These are phyloP conservation scores for Enteromius fasciolatus DNA, from an alignment of 2,797 vertebrate genomes.

Conservation along the genomic window DNA sequence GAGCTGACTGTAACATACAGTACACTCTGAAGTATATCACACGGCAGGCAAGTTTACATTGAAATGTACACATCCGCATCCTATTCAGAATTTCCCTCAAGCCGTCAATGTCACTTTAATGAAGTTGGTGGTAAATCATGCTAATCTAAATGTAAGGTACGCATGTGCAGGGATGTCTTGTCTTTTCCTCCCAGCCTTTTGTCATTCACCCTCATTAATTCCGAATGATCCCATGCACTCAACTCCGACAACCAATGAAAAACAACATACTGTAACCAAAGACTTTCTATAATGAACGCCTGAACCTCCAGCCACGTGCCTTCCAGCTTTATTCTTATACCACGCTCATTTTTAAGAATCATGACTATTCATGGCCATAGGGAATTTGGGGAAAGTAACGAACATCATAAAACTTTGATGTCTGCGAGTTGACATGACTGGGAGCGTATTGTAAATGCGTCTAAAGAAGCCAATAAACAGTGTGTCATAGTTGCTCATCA, in stretches of 20 bases:
- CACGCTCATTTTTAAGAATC: constrained; percentile 37
- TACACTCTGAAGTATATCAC: not conserved
- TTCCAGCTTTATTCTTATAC: not conserved
- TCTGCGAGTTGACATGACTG: constrained; percentile 20
- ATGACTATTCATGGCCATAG: constrained; percentile 43
- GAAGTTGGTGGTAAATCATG: constrained; percentile 1
- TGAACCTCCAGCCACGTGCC: constrained; percentile 4
- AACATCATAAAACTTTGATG: constrained; percentile 40
- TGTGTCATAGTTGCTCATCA: constrained; percentile 32
- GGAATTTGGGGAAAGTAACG: constrained; percentile 27
- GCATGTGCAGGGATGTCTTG: not conserved
- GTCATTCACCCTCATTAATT: constrained; percentile 47
- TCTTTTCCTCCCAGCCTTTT: constrained; percentile 12
- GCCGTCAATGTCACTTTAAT: not conserved
- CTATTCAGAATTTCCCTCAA: not conserved
- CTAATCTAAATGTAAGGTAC: not conserved
- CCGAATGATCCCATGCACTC: not conserved
- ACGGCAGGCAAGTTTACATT: not conserved
- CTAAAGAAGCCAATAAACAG: constrained; percentile 46
- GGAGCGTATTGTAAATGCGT: constrained; percentile 42
- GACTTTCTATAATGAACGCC: constrained; percentile 29
- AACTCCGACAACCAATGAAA: constrained; percentile 25
- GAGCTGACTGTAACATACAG: not conserved
- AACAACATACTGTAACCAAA: constrained; percentile 20
- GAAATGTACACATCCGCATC: not conserved